Evolutionary conservation across 2,888 invertebrate species (phyloP).

Genomic region (Brenthis hecate): DNA sequence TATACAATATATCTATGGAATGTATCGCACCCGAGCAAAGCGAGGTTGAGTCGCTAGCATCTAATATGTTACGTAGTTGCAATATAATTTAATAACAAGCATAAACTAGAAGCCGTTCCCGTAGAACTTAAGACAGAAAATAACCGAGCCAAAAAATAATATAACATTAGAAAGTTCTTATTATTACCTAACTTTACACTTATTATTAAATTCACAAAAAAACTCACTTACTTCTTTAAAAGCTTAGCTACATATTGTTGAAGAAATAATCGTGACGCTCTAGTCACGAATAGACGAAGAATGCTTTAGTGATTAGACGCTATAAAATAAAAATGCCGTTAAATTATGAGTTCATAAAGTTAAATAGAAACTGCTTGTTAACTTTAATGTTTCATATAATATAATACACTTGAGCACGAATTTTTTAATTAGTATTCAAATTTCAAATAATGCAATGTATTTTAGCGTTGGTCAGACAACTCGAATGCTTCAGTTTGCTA

Average conservation of each 20-base stretch:
- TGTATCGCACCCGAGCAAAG: too few relatives aligned
- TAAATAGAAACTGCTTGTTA: conserved; percentile 13
- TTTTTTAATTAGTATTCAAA: neutral
- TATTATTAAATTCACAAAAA: too few relatives aligned
- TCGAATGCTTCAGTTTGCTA: neutral
- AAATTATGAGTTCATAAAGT: conserved; percentile 14
- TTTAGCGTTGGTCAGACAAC: too few relatives aligned
- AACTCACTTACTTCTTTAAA: neutral
- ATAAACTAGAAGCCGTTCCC: too few relatives aligned
- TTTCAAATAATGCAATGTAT: neutral
- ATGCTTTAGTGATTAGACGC: conserved; percentile 6
- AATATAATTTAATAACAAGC: too few relatives aligned
- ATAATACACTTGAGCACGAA: neutral
- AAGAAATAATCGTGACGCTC: conserved; percentile 19
- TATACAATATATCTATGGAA: too few relatives aligned
- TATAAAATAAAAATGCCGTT: conserved; percentile 15
- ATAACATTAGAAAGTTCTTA: too few relatives aligned
- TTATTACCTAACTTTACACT: too few relatives aligned
- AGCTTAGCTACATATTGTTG: neutral
- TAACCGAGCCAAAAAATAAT: too few relatives aligned
- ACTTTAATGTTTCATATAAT: neutral
- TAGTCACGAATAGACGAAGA: conserved; percentile 21
- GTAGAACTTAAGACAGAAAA: too few relatives aligned
- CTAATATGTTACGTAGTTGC: too few relatives aligned
- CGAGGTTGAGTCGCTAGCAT: too few relatives aligned